Conservation (phyloP, 2,888 invertebrate species). For the Tridacna crocea region DNA sequence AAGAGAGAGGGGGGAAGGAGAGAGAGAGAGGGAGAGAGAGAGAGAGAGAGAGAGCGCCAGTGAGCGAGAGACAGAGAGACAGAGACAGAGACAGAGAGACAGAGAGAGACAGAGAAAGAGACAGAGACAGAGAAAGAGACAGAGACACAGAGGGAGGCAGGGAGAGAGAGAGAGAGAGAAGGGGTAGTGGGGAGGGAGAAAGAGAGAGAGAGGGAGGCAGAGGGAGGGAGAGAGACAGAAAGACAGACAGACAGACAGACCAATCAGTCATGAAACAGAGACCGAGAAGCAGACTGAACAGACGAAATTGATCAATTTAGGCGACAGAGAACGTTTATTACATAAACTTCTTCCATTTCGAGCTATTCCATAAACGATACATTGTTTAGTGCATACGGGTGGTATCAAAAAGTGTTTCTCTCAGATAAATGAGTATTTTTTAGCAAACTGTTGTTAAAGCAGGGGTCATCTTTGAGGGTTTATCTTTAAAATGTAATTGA, state of each 20-base stretch:
- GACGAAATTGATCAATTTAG: not conserved
- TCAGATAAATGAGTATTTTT: too few species aligned
- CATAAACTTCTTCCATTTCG: too few species aligned
- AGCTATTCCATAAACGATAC: too few species aligned
- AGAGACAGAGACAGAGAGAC: not conserved
- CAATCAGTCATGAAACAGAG: not conserved
- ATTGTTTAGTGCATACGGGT: too few species aligned
- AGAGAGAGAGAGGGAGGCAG: not conserved
- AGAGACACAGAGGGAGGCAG: not conserved
- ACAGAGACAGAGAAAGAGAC: not conserved
- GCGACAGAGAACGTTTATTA: not conserved
- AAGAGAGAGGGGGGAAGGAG: not conserved
- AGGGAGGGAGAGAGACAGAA: not conserved
- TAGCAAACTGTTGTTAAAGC: too few species aligned
- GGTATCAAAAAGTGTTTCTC: too few species aligned
- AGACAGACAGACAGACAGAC: not conserved
- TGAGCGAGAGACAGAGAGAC: slow-evolving; percentile 19
- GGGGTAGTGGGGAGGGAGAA: not conserved
- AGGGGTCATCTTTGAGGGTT: too few species aligned
- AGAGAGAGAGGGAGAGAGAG: not conserved
- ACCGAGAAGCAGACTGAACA: not conserved
- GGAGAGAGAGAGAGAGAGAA: not conserved
- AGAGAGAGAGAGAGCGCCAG: not conserved
- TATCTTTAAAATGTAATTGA: too few species aligned
- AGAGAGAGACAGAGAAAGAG: not conserved